Conservation (phyloP, 2,113 vertebrate genomes). For the Hipposideros armiger region DNA sequence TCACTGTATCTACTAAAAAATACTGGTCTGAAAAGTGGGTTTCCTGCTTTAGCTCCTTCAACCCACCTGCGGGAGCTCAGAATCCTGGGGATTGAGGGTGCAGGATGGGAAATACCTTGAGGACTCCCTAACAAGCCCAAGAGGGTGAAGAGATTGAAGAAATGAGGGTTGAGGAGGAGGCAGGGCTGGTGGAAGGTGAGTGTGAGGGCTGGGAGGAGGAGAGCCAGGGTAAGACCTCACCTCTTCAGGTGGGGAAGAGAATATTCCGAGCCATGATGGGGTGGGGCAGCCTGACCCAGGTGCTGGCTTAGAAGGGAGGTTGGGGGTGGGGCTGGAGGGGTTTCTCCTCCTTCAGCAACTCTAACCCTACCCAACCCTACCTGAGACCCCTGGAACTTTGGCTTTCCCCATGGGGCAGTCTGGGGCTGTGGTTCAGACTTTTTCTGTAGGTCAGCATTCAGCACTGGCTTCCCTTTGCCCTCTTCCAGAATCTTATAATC, state of each 20-base stretch:
- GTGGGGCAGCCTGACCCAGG: not conserved
- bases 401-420: not conserved
- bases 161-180: not conserved
- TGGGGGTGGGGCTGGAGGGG: not conserved
- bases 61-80: conserved; percentile 45
- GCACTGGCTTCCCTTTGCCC: not conserved
- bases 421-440: not conserved
- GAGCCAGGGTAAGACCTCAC: not conserved
- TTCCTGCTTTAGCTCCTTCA: not conserved
- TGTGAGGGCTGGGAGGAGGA: not conserved
- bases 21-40: not conserved
- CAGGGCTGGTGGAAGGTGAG: not conserved
- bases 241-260: not conserved
- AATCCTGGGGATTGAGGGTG: not conserved
- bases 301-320: not conserved
- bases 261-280: not conserved
- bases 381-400: not conserved
- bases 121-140: not conserved
- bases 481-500: conserved; percentile 46
- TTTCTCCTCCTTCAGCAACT: not conserved
- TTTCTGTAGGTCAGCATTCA: not conserved
- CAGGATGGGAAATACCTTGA: not conserved
- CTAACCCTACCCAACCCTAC: not conserved
- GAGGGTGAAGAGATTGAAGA: not conserved
- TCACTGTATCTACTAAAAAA: not conserved